These are phyloP conservation scores for Myotis planiceps DNA, from an alignment of 2,797 vertebrate genomes.

Conservation along the genomic window DNA sequence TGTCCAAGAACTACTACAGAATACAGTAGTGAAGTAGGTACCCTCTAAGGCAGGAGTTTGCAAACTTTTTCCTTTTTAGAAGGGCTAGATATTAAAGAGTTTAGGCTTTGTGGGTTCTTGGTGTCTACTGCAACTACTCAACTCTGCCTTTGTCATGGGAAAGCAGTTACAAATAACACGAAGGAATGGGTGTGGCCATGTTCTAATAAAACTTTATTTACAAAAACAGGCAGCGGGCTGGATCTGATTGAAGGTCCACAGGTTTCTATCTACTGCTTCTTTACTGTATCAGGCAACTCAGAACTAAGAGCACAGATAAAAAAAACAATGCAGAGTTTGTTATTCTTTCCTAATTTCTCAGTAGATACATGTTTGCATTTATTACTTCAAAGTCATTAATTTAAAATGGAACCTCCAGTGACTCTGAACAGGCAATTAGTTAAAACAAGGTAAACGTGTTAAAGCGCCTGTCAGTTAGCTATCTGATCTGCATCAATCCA, in stretches of 20 bases:
- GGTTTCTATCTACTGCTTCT: not conserved
- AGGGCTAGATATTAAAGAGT: not conserved
- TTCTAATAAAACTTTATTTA: constrained; percentile 29
- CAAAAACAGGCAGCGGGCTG: not conserved
- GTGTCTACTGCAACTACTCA: not conserved
- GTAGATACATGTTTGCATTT: constrained; percentile 48
- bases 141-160: not conserved
- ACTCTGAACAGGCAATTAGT: constrained; percentile 42
- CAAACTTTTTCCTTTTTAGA: not conserved
- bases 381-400: constrained; percentile 36
- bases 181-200: not conserved
- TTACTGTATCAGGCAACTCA: not conserved
- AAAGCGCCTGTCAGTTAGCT: constrained; percentile 14
- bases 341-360: constrained; percentile 27
- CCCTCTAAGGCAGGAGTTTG: not conserved
- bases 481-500: constrained; percentile 37
- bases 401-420: constrained; percentile 36
- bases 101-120: not conserved
- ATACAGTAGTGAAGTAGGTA: not conserved
- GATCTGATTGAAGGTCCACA: not conserved
- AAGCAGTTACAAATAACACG: not conserved
- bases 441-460: constrained; percentile 52
- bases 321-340: not conserved
- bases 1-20: not conserved
- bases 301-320: not conserved